Percentiles rank a stretch among this genome's conserved stretches.
phyloP scores from a whole-genome alignment of 1,140 invertebrate species.

The Oedothorax gibbosus region DNA sequence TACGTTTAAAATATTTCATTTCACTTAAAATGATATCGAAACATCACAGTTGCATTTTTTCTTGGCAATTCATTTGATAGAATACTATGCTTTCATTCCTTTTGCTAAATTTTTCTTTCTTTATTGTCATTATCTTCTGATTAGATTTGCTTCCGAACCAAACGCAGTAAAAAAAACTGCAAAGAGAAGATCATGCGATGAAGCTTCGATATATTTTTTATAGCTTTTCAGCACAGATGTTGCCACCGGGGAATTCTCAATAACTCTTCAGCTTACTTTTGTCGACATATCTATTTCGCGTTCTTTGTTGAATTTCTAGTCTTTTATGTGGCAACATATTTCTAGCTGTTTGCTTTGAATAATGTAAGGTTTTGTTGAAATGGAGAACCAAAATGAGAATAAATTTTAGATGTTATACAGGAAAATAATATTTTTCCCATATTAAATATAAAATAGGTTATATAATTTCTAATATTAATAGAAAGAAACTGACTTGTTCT shows the following conservation, averaged over 20 bases:
- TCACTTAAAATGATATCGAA: too few species aligned
- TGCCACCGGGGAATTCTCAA: constrained; percentile 22
- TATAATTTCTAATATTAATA: too few species aligned
- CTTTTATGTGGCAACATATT: background rate
- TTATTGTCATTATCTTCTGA: constrained; percentile 29
- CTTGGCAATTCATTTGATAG: background rate
- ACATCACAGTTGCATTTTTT: background rate
- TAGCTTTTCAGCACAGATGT: constrained; percentile 28
- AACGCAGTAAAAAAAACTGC: background rate
- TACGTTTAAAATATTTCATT: too few species aligned
- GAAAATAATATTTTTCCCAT: too few species aligned
- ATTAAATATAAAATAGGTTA: too few species aligned
- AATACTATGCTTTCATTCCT: background rate
- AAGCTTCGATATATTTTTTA: constrained; percentile 1
- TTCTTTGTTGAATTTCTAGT: constrained; percentile 2
- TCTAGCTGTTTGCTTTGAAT: too few species aligned
- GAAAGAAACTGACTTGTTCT: too few species aligned
- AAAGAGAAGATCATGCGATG: constrained; percentile 10
- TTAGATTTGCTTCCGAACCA: constrained; percentile 30
- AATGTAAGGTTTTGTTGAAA: too few species aligned
- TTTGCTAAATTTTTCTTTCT: constrained; percentile 9
- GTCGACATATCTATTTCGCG: constrained; percentile 26
- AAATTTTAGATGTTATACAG: too few species aligned
- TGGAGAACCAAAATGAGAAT: too few species aligned
- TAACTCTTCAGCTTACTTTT: constrained; percentile 31